These are phyloP conservation scores for Dendroctonus valens DNA, from an alignment of 1,140 invertebrate genomes.

Conservation along the genomic window DNA sequence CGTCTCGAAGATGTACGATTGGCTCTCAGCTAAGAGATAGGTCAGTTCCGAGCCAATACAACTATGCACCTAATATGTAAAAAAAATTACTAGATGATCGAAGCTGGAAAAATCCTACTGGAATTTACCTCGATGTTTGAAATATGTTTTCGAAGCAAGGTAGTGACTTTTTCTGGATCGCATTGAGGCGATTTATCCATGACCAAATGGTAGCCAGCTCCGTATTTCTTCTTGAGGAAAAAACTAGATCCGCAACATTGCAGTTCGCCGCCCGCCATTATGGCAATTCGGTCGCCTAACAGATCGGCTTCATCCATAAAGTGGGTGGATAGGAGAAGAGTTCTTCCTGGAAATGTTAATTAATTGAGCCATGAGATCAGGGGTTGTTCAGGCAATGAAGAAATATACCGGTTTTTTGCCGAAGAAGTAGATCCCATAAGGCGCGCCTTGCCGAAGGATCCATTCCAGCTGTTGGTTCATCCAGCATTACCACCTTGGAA, in stretches of 20 bases:
- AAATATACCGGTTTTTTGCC: constrained; percentile 52
- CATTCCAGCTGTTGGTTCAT: constrained; percentile 94
- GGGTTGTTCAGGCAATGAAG: no score
- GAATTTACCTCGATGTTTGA: constrained; percentile 38
- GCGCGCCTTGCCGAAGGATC: constrained; percentile 88
- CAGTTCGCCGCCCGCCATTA: constrained; percentile 80
- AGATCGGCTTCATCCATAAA: constrained; percentile 98
- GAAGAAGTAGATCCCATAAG: constrained; percentile 81
- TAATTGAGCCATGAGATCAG: no score
- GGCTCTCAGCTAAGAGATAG: constrained; percentile 41
- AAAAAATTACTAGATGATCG: neutral
- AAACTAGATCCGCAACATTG: constrained; percentile 82
- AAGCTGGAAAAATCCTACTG: no score
- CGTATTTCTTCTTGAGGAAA: constrained; percentile 85
- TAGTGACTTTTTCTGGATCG: constrained; percentile 49
- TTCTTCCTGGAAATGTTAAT: constrained; percentile 55
- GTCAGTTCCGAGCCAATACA: constrained; percentile 42
- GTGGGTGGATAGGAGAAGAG: constrained; percentile 92
- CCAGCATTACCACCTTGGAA: constrained; percentile 74
- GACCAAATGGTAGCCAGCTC: constrained; percentile 65
- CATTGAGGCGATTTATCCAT: constrained; percentile 56
- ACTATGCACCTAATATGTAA: constrained; percentile 31
- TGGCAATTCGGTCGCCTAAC: constrained; percentile 89
- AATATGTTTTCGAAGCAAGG: constrained; percentile 37
- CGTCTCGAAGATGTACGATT: constrained; percentile 55